A percentile compares a stretch with the other conserved stretches of the same genome.
Conservation (phyloP, 2,888 invertebrate species). For the Omphaloscelis lunosa region DNA sequence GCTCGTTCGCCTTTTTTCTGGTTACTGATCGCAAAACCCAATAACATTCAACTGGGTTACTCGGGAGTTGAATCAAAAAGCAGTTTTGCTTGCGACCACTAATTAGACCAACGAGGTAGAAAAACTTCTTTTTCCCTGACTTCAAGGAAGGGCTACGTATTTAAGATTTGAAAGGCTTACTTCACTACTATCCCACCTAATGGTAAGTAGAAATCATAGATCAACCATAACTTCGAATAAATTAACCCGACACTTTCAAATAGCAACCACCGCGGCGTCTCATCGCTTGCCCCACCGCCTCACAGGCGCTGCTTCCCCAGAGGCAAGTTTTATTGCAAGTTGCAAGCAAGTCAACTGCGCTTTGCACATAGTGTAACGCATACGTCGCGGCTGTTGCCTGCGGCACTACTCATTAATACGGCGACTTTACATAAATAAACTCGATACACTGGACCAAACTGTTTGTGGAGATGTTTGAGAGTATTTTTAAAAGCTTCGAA, state of each 20-base stretch:
- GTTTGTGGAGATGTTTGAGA: not conserved
- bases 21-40: too few species aligned
- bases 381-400: conserved; percentile 60
- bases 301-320: conserved; percentile 65
- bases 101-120: not conserved
- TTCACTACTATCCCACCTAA: not conserved
- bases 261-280: conserved; percentile 14
- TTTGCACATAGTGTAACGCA: conserved; percentile 76
- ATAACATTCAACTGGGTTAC: too few species aligned
- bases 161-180: not conserved
- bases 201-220: too few species aligned
- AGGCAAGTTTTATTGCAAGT: conserved; percentile 86
- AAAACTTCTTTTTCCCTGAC: not conserved
- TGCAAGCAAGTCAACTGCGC: conserved; percentile 81
- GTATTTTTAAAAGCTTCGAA: not conserved
- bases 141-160: not conserved
- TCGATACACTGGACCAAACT: conserved; percentile 21
- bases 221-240: not conserved
- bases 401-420: conserved; percentile 63
- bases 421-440: conserved; percentile 55
- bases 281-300: conserved; percentile 61
- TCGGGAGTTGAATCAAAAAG: not conserved
- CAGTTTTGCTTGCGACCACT: too few species aligned
- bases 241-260: not conserved
- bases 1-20: not conserved